Base-by-base conservation (phyloP, 2,113 vertebrate species). In the Oreochromis aureus region DNA sequence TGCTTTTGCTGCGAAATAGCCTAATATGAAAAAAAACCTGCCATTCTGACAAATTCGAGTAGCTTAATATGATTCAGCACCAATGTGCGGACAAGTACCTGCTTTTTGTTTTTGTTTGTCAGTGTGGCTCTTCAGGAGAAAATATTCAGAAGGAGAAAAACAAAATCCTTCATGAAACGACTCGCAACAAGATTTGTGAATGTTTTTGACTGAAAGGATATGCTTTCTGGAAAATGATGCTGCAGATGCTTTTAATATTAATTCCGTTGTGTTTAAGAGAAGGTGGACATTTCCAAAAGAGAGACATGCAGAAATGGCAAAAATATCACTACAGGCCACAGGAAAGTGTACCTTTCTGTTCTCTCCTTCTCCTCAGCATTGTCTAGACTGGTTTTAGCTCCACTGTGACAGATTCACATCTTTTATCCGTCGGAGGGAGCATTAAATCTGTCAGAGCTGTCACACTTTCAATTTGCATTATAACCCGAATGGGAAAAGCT, bases 391-490 rank as follows among this genome's bases (percentile, higher is more conserved):
- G 34, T 30, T 56, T 44, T 11, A 58, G 80, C 80, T 19, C 2
- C 22, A 0, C 36, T 2, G 22, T 44, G 80, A 46, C 78, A 56
- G 78, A 56, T 56, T 56, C 36, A n/a, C n/a, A 59, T 34, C 27
- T 53, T 2, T 78, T 32, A 32, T 53, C 27, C 5, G 6, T 78
- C 8, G 18, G 18, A 4, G 27, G 30, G 73, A 78, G 46, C 18
- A 34, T 78, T 78, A 78, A 78, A 78, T 78, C 18, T 34, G 73
- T 78, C 73, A 78, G 27, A n/a, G 73, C 73, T 34, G 59, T 83
- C 76, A 84, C 16, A 51, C 18, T 76, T 81, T 82, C 44, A 3
- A 10, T 78, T 36, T 56, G 39, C 80, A 48, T 79, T 56, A 18
- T 73, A 32, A 10, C 7, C 8, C 36, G 18, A 56, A 41, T 81